Evolutionary conservation across 2,797 vertebrate genomes (phyloP), one percentile per base, ranked within the genome.

Genomic region (Sitta carolinensis): DNA sequence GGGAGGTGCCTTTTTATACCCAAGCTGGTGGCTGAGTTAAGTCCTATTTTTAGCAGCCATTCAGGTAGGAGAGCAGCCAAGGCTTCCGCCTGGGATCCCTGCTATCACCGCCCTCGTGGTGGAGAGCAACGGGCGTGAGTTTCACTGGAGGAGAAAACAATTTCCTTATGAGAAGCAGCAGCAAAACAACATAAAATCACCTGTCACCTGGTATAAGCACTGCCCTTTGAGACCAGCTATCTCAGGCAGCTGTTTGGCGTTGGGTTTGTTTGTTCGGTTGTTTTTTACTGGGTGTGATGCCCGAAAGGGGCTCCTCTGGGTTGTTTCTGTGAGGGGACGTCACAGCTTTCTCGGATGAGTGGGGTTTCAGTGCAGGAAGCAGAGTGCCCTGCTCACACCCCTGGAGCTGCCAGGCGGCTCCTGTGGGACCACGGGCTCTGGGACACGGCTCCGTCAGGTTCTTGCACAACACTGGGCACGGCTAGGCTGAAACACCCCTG

Each of bases 41-140:
- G 26, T 48, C 43, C 95, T 96, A 96, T 96, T 97, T 97, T 94
- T 97, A 97, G 84, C 84, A 96, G 69, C 96, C 96, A 95, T 10
- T 94, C 93, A 94, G 87, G 90, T 34, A 40, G 27, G 50, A 94
- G 91, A 62, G 50, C 3, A 1, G 64, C 50, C 36, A 8, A 1
- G 0, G 25, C 72, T 95, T 93, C 92, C 83, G 36, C 54, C 40
- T 77, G 72, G 72, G 58, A 59, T 84, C 50, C 59, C 83, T 3
- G 4, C 57, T 88, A 30, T 72, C 86, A n/a, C 77, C 89, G 15
- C 75, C 90, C 89, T 86, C 26, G 16, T 68, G 80, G 90, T 2
- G 2, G 70, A 70, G 51, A 78, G n/a, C 55, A 22, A 5, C 0
- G 38, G 59, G 86, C 5, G 64, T 87, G 94, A 93, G 95, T 96